Evolutionary conservation across 2,113 vertebrate genomes (phyloP).

Genomic region (Ranitomeya imitator): DNA sequence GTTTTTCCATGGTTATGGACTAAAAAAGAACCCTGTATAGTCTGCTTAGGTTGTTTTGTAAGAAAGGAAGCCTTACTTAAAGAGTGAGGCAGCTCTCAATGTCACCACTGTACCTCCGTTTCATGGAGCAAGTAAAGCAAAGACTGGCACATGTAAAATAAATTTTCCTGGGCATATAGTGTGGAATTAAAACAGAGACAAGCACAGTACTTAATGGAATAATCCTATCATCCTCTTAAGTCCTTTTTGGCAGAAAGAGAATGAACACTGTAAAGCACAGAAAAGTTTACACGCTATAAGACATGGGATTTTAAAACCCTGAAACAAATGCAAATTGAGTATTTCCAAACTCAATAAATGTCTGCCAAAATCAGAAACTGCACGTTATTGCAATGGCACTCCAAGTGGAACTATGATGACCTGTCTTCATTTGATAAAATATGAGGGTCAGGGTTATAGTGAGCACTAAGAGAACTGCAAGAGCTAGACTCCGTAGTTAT

Average conservation of each 20-base stretch:
- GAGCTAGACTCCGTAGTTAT: too few species aligned
- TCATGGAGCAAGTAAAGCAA: slow-evolving; percentile 15
- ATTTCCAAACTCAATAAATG: background rate
- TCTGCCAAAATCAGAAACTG: background rate
- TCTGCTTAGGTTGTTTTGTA: too few species aligned
- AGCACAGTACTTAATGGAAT: slow-evolving; percentile 4
- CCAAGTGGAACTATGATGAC: slow-evolving; percentile 1
- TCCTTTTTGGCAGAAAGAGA: slow-evolving; percentile 10
- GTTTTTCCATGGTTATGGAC: too few species aligned
- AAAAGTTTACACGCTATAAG: slow-evolving; percentile 13
- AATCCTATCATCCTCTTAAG: background rate
- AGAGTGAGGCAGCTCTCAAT: background rate
- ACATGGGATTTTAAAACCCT: background rate
- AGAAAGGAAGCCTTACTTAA: too few species aligned
- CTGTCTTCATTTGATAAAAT: background rate
- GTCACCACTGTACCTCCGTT: background rate
- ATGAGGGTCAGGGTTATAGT: background rate
- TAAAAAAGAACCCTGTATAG: too few species aligned
- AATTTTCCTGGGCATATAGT: slow-evolving; percentile 34
- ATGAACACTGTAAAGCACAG: background rate
- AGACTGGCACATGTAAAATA: slow-evolving; percentile 45
- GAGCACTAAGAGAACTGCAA: too few species aligned
- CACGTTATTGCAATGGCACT: background rate
- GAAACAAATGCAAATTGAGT: background rate
- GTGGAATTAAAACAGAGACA: slow-evolving; percentile 19